Conservation (phyloP, 2,113 vertebrate genomes). For the Ictidomys tridecemlineatus region DNA sequence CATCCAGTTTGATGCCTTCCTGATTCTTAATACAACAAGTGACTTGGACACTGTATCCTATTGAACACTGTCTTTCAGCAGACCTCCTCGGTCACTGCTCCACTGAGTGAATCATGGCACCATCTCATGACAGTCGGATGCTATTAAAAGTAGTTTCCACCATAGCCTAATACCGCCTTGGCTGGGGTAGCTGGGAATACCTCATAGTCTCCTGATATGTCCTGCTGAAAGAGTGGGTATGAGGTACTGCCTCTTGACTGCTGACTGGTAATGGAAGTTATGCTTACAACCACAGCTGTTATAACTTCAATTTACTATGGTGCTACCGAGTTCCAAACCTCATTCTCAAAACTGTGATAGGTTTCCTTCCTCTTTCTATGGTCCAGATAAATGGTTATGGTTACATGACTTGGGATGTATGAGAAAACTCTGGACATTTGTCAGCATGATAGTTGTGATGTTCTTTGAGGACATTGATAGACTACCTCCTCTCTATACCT, state of each 20-base stretch:
- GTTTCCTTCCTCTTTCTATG: not conserved
- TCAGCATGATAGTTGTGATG: accelerated
- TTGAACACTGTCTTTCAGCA: not conserved
- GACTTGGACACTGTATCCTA: not conserved
- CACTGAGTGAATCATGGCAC: not conserved
- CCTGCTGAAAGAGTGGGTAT: not conserved
- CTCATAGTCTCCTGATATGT: not conserved
- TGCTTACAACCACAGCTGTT: not conserved
- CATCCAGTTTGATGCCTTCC: not conserved
- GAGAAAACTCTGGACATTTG: not conserved
- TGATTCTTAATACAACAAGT: not conserved
- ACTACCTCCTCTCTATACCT: not conserved
- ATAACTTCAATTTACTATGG: not conserved
- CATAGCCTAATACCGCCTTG: not conserved
- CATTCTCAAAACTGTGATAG: not conserved
- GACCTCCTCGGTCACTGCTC: not conserved
- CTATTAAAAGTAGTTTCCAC: not conserved
- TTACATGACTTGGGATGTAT: not conserved
- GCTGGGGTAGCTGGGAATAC: not conserved
- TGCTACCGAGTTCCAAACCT: not conserved
- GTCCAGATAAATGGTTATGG: not conserved
- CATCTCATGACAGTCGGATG: not conserved
- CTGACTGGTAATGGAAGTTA: not conserved
- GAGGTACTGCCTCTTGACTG: not conserved
- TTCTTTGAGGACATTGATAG: not conserved